Evolutionary conservation across 2,888 invertebrate genomes (phyloP).

Genomic region (Drosophila meridiana): DNA sequence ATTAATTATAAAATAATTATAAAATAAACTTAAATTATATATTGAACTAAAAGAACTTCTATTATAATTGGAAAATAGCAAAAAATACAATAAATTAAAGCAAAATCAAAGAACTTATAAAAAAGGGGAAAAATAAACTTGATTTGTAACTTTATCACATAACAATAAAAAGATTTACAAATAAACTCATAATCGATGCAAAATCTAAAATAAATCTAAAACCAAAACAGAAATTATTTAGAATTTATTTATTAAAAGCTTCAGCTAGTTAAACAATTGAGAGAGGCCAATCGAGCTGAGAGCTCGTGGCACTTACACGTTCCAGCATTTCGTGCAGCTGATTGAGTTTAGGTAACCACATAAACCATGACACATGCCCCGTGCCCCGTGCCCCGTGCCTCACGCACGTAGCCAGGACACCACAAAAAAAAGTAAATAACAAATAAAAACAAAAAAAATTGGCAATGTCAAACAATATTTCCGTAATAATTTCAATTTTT

Average conservation of each 20-base stretch:
- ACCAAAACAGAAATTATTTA: not conserved
- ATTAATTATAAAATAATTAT: too few species aligned
- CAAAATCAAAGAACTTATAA: not conserved
- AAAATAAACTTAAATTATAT: not conserved
- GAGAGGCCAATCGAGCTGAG: constrained; percentile 19
- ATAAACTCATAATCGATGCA: not conserved
- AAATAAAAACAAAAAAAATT: constrained; percentile 17
- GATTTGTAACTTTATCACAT: not conserved
- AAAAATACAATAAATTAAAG: not conserved
- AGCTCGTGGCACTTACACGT: constrained; percentile 25
- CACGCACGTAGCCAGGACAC: constrained; percentile 41
- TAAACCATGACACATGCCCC: constrained; percentile 18
- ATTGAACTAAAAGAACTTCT: not conserved
- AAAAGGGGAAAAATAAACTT: not conserved
- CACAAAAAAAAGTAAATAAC: not conserved
- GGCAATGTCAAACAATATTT: constrained; percentile 59
- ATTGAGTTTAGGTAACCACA: constrained; percentile 37
- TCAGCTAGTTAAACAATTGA: not conserved
- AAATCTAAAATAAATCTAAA: not conserved
- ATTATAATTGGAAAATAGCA: not conserved
- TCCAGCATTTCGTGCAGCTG: constrained; percentile 25
- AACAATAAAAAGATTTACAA: not conserved
- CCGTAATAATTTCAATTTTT: constrained; percentile 66
- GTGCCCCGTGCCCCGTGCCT: constrained; percentile 1
- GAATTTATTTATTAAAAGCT: not conserved